Evolutionary conservation across 2,113 vertebrate species (phyloP).

Genomic region (Forbesichthys agassizii): DNA sequence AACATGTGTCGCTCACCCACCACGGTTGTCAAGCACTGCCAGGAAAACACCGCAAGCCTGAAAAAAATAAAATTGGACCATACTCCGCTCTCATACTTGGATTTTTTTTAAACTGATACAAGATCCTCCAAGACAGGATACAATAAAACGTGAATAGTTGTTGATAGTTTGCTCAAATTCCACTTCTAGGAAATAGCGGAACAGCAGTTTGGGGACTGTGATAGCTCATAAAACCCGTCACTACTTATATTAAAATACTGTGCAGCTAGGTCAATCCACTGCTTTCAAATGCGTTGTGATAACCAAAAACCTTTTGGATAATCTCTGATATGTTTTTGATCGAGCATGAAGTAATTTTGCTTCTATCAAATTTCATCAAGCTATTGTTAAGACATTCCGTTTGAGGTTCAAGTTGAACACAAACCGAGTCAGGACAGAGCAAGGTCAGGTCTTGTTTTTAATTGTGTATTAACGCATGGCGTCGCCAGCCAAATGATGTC

Average conservation of each 20-base stretch:
- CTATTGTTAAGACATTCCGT: too few relatives aligned
- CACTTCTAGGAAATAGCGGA: conserved; percentile 32
- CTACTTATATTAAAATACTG: conserved; percentile 20
- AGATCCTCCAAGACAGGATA: conserved; percentile 21
- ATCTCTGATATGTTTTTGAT: too few relatives aligned
- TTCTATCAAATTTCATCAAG: too few relatives aligned
- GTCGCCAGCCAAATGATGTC: conserved; percentile 50
- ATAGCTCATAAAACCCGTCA: conserved; percentile 10
- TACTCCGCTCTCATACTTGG: conserved; percentile 7
- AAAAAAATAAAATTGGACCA: neutral
- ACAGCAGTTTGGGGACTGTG: conserved; percentile 13
- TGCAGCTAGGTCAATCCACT: conserved; percentile 7
- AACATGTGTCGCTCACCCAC: conserved; percentile 28
- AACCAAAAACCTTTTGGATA: too few relatives aligned
- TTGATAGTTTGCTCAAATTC: conserved; percentile 15
- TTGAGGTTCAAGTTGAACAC: neutral
- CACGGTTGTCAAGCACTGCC: neutral
- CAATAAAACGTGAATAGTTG: conserved; percentile 23
- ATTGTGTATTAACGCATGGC: conserved; percentile 32
- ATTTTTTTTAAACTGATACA: conserved; percentile 44
- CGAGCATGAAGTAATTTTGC: too few relatives aligned
- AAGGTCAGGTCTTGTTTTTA: conserved; percentile 14
- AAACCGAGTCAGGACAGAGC: conserved; percentile 9
- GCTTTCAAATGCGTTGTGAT: too few relatives aligned
- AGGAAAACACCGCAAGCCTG: neutral